Conservation (phyloP, 2,113 vertebrate species). For the Bungarus multicinctus region DNA sequence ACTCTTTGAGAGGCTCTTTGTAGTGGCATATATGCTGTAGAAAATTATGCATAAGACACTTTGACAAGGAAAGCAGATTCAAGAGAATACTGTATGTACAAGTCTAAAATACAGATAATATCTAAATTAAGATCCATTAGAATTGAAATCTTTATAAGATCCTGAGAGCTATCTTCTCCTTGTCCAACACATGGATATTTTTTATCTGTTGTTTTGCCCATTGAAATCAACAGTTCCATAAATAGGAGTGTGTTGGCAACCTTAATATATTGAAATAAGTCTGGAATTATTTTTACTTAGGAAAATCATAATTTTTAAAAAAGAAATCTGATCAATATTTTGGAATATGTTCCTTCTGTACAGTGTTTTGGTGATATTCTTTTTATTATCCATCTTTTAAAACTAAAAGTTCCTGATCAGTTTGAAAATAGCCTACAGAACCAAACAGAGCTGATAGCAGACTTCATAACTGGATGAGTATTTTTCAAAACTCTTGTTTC, state of each 20-base stretch:
- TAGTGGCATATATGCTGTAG: constrained; percentile 47
- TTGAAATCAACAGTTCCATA: neutral
- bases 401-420: neutral
- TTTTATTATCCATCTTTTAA: neutral
- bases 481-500: too few species aligned
- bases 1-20: constrained; percentile 43
- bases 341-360: neutral
- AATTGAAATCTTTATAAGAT: neutral
- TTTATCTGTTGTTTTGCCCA: neutral
- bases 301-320: neutral
- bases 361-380: neutral
- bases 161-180: neutral
- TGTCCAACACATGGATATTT: neutral
- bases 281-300: neutral
- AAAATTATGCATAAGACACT: neutral
- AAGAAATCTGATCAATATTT: neutral
- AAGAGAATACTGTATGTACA: neutral
- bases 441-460: neutral
- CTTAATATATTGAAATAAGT: neutral
- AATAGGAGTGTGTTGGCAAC: neutral
- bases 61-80: neutral
- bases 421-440: neutral
- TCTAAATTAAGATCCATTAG: neutral
- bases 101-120: neutral
- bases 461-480: neutral